Conservation (phyloP, 2,888 invertebrate species). For the Microctonus brassicae region DNA sequence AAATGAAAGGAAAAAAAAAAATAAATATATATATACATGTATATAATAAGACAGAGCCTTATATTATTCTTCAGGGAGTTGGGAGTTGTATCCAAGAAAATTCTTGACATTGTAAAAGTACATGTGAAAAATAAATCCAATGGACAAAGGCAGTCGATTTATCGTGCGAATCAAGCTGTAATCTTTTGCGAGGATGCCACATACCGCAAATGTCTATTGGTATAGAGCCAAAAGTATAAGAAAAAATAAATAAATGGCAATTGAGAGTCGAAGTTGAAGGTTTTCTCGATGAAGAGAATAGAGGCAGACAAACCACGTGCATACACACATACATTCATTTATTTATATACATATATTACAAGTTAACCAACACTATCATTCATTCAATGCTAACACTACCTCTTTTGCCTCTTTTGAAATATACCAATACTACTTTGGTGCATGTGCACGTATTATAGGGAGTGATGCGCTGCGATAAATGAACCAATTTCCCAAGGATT, state of each 20-base stretch:
- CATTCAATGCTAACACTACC: background rate
- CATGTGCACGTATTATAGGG: slow-evolving; percentile 42
- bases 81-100: background rate
- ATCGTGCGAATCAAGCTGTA: background rate
- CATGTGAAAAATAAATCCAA: background rate
- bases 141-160: background rate
- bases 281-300: slow-evolving; percentile 35
- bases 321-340: slow-evolving; percentile 22
- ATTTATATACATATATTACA: slow-evolving; percentile 16
- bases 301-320: background rate
- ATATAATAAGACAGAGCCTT: background rate
- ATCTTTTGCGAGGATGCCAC: background rate
- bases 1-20: background rate
- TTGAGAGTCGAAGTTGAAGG: slow-evolving; percentile 32
- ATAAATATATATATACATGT: too few species aligned
- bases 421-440: background rate
- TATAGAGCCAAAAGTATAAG: background rate
- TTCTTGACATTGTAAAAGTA: background rate
- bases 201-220: background rate
- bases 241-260: slow-evolving; percentile 12
- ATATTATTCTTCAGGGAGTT: slow-evolving; percentile 8
- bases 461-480: slow-evolving; percentile 55
- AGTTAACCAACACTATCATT: background rate
- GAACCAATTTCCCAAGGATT: slow-evolving; percentile 58
- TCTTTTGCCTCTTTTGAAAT: background rate